Evolutionary conservation across 1,140 invertebrate species (phyloP), one percentile per base, ranked within the genome.

Genomic region (Portunus trituberculatus): DNA sequence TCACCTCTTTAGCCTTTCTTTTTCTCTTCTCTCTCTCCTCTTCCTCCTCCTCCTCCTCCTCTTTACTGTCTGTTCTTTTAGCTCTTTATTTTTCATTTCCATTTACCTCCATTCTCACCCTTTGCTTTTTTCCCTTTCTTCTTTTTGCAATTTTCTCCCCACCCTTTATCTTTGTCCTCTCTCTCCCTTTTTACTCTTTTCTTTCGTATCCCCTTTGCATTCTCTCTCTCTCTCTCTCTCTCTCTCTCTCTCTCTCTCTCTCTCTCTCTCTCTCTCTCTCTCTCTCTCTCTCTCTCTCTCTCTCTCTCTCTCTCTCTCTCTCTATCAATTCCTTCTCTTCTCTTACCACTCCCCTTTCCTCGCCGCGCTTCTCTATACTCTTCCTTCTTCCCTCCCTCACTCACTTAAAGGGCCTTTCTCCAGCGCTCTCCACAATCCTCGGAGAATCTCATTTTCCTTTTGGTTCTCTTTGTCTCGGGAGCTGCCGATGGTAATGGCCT

Each of bases 381-480:
- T 59, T 31, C 52, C 31, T 52, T 91, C 39, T 39, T 29, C 29
- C 86, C 20, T 29, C 29, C 31, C 39, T 29, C 67, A 10, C 89
- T 46, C 89, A 52, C 52, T 32, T 32, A 28, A 86, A 93, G 67
- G 82, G 92, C 92, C 92, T 93, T 59, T 93, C 92, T 59, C 92
- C 52, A 46, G 83, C 92, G 82, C 92, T 89, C 93, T 94, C 93
- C 29, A 91, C 93, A 94, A 39, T 82, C 88, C 89, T 46, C 67
- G 76, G 67, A 82, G 93, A 94, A 94, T 94, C 89, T 94, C 93
- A 94, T 94, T 94, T 94, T 94, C 31, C 93, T 94, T 94, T 94
- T 88, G 88, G 89, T 82, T 94, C 88, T 46, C 93, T 94, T 94
- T 94, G 93, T 94, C 48, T 94, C 93, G 90, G 67, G 89, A 94